Evolutionary conservation across 2,113 vertebrate genomes (phyloP).

Genomic region (Thymallus thymallus): DNA sequence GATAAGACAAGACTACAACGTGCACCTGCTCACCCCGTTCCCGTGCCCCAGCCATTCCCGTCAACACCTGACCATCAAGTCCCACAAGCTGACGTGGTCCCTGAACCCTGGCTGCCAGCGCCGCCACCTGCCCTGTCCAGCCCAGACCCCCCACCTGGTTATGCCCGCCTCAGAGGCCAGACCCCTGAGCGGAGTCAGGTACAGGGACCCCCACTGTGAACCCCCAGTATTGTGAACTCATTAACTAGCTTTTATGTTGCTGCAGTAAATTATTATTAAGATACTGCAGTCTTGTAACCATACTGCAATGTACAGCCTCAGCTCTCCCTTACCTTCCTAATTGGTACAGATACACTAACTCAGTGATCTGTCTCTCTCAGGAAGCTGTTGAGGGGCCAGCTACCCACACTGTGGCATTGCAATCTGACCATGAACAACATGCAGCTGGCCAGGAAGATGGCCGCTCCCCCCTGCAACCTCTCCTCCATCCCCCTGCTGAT

Average conservation of each 20-base stretch:
- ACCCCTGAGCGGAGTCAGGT: neutral
- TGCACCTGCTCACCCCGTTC: neutral
- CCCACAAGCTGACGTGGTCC: neutral
- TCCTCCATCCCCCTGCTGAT: slow-evolving; percentile 5
- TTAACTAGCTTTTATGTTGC: no score
- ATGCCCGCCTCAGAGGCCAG: neutral
- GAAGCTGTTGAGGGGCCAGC: neutral
- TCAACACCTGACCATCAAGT: neutral
- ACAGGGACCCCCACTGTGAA: no score
- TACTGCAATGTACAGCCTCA: neutral
- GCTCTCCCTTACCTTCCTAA: neutral
- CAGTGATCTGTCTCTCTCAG: neutral
- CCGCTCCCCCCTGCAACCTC: neutral
- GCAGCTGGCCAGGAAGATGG: neutral
- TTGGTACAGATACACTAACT: neutral
- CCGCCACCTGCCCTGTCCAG: neutral
- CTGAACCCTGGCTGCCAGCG: neutral
- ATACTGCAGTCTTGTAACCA: neutral
- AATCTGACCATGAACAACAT: neutral
- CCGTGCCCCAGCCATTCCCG: neutral
- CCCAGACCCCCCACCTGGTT: neutral
- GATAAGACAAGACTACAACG: neutral
- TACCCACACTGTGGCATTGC: neutral
- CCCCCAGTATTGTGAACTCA: no score
- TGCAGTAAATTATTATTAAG: no score